Evolutionary conservation across 2,113 vertebrate genomes (phyloP).

Genomic region (Corvus hawaiiensis): DNA sequence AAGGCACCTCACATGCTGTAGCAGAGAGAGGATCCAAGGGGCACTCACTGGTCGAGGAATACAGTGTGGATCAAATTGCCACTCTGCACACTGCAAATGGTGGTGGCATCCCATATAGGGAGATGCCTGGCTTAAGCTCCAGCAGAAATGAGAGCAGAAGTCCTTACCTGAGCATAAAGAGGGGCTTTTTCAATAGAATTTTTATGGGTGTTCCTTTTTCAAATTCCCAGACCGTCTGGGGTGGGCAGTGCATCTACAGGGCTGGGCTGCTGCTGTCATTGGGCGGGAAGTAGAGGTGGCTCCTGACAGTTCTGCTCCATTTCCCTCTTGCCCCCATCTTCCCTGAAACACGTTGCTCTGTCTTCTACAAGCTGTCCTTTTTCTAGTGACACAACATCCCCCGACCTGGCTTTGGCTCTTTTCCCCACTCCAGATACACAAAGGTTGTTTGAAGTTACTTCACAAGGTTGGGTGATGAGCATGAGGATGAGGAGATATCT

Average conservation of each 20-base stretch:
- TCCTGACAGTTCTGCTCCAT: neutral
- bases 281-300: neutral
- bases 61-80: neutral
- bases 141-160: neutral
- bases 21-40: neutral
- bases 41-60: neutral
- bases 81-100: neutral
- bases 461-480: rapidly evolving
- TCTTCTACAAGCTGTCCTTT: neutral
- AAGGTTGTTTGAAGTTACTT: neutral
- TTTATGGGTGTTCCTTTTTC: neutral
- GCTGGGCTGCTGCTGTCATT: neutral
- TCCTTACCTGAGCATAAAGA: neutral
- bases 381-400: neutral
- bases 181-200: neutral
- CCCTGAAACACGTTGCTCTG: neutral
- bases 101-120: rapidly evolving
- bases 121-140: neutral
- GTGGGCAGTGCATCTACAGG: neutral
- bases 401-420: rapidly evolving
- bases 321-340: neutral
- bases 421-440: neutral
- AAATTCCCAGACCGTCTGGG: rapidly evolving
- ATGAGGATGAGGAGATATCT: neutral
- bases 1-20: neutral